phyloP scores from a whole-genome alignment of 1,140 invertebrate species.

The Camponotus pennsylvanicus region DNA sequence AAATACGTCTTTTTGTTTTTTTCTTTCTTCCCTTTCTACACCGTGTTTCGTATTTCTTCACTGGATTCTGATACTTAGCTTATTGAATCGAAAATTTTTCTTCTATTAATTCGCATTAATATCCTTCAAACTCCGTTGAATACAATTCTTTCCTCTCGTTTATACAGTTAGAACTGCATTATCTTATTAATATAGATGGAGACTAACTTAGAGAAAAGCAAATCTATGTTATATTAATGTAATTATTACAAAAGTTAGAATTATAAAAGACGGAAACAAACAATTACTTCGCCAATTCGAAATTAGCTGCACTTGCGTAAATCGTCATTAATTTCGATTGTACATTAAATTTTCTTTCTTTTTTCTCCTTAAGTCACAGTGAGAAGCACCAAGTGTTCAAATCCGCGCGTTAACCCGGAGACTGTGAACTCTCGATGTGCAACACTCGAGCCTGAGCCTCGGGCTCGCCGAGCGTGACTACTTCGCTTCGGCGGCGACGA shows the following conservation, averaged over 20 bases:
- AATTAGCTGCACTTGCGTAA: not conserved
- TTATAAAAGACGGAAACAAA: not conserved
- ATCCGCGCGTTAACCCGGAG: conserved; percentile 33
- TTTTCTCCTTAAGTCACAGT: not conserved
- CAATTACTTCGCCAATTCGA: not conserved
- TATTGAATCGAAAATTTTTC: not conserved
- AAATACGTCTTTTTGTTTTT: not conserved
- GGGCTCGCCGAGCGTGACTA: conserved; percentile 55
- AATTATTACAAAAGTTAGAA: not conserved
- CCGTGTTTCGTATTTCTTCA: not conserved
- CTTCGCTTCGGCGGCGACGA: conserved; percentile 20
- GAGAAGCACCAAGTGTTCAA: conserved; percentile 25
- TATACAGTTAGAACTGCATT: too few relatives aligned
- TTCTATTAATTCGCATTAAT: not conserved
- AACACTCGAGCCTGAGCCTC: conserved; percentile 51
- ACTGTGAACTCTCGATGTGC: conserved; percentile 25
- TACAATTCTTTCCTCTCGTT: not conserved
- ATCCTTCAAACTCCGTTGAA: not conserved
- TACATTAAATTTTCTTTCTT: not conserved
- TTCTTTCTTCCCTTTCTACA: not conserved
- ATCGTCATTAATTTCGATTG: conserved; percentile 4
- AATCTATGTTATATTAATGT: not conserved
- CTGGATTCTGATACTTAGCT: not conserved
- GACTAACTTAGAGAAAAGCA: too few relatives aligned
- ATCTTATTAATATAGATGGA: too few relatives aligned